These are phyloP conservation scores for Drosophila pegasa DNA, from an alignment of 2,888 invertebrate genomes.

Conservation along the genomic window DNA sequence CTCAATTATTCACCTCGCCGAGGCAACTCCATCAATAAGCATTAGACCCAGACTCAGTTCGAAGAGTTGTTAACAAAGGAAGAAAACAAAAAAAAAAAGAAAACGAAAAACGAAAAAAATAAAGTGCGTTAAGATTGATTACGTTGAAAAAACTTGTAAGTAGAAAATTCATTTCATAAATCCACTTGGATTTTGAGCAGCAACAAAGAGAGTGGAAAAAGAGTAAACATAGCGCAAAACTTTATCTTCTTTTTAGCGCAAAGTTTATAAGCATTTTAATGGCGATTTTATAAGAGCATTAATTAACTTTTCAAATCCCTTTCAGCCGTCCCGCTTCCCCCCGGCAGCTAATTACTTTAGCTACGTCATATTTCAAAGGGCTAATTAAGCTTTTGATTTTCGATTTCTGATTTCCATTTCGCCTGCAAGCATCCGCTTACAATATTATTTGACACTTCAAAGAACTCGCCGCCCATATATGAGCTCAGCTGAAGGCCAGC, in stretches of 20 bases:
- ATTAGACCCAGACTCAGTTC: conserved; percentile 40
- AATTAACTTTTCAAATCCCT: conserved; percentile 28
- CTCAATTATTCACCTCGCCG: conserved; percentile 41
- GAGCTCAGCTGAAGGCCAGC: too few species aligned
- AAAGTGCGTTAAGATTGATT: conserved; percentile 51
- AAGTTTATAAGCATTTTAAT: conserved; percentile 30
- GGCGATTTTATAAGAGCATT: conserved; percentile 28
- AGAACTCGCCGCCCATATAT: conserved; percentile 7
- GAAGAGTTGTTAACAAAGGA: conserved; percentile 19
- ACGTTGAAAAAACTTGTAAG: conserved; percentile 12
- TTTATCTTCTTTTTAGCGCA: conserved; percentile 3
- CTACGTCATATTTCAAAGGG: conserved; percentile 26
- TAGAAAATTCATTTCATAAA: conserved; percentile 18
- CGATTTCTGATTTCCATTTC: conserved; percentile 11
- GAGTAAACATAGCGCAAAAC: conserved; percentile 16
- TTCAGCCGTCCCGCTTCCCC: background rate
- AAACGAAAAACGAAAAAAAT: background rate
- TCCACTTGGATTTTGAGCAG: conserved; percentile 5
- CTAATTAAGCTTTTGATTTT: conserved; percentile 19
- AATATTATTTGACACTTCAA: conserved; percentile 31
- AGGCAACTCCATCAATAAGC: conserved; percentile 53
- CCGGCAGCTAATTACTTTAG: conserved; percentile 24
- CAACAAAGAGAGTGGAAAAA: background rate
- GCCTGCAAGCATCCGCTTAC: conserved; percentile 14
- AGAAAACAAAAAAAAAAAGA: background rate